Conservation (phyloP, 2,113 vertebrate species). For the Petrocephalus zakoni region DNA sequence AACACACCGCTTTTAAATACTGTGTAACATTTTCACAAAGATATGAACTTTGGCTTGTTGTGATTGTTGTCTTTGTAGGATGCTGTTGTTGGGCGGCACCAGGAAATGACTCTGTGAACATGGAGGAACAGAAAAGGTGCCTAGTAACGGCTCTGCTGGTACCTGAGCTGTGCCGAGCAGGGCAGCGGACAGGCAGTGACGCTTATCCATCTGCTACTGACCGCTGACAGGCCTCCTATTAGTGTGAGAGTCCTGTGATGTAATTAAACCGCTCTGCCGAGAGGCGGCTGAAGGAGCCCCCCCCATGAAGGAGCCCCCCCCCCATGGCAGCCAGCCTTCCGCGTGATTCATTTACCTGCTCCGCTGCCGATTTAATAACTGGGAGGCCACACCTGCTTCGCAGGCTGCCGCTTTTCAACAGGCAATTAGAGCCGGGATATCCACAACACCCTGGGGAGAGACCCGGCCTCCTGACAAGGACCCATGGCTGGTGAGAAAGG, state of each 20-base stretch:
- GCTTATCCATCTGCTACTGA: conserved; percentile 15
- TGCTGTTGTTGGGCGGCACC: neutral
- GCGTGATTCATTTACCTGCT: conserved; percentile 19
- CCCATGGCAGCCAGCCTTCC: neutral
- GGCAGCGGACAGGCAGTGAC: conserved; percentile 38
- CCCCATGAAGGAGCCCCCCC: neutral
- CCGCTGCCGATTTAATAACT: conserved; percentile 33
- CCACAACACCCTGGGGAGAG: conserved; percentile 27
- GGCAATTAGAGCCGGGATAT: conserved; percentile 57
- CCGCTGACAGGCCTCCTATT: conserved; percentile 40
- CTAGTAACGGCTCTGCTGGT: neutral
- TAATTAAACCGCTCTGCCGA: conserved; percentile 43
- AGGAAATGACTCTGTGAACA: neutral
- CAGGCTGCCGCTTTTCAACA: conserved; percentile 42
- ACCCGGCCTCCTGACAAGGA: conserved; percentile 27
- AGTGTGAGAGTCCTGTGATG: conserved; percentile 55
- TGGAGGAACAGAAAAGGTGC: neutral
- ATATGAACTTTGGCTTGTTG: neutral
- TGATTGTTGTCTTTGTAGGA: neutral
- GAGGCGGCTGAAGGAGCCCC: conserved; percentile 18
- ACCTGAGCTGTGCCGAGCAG: conserved; percentile 37
- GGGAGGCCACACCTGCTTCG: conserved; percentile 38
- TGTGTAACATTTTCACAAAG: neutral
- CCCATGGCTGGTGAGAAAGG: conserved; percentile 40
- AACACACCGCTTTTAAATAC: neutral